Evolutionary conservation across 2,797 vertebrate genomes (phyloP).

Genomic region (Neoniphon sammara): DNA sequence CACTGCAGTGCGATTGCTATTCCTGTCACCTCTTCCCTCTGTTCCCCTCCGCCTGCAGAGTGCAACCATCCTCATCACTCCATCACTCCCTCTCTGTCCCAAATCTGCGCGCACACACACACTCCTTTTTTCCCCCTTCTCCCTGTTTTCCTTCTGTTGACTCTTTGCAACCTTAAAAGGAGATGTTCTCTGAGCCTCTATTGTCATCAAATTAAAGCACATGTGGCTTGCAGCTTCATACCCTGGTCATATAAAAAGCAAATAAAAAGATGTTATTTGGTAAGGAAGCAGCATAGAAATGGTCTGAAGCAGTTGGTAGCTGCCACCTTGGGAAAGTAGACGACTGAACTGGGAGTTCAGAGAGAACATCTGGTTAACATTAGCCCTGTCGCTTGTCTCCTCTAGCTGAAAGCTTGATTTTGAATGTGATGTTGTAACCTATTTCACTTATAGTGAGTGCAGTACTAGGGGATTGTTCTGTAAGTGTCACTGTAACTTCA

Average conservation of each 20-base stretch:
- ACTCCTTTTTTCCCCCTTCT: constrained; percentile 11
- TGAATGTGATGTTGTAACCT: constrained; percentile 19
- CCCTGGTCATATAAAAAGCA: constrained; percentile 42
- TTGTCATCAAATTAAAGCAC: constrained; percentile 63
- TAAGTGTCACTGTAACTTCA: constrained; percentile 15
- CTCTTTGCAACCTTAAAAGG: constrained; percentile 72
- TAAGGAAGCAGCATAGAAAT: constrained; percentile 25
- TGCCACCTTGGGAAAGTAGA: constrained; percentile 61
- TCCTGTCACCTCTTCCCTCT: constrained; percentile 29
- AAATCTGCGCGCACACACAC: constrained; percentile 42
- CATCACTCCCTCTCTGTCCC: constrained; percentile 34
- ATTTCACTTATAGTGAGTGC: not conserved
- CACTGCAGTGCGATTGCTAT: constrained; percentile 25
- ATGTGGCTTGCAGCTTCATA: constrained; percentile 66
- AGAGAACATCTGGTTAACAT: constrained; percentile 74
- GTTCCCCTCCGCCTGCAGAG: constrained; percentile 20
- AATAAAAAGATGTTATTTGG: constrained; percentile 57
- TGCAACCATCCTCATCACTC: constrained; percentile 40
- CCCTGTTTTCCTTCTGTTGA: constrained; percentile 34
- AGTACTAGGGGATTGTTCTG: constrained; percentile 12
- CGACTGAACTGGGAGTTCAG: constrained; percentile 43
- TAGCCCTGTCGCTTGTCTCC: constrained; percentile 57
- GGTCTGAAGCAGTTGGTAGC: constrained; percentile 50
- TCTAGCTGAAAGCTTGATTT: constrained; percentile 40
- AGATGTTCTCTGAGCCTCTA: constrained; percentile 63